Conservation (phyloP, 2,113 vertebrate genomes). For the Fulmarus glacialis region DNA sequence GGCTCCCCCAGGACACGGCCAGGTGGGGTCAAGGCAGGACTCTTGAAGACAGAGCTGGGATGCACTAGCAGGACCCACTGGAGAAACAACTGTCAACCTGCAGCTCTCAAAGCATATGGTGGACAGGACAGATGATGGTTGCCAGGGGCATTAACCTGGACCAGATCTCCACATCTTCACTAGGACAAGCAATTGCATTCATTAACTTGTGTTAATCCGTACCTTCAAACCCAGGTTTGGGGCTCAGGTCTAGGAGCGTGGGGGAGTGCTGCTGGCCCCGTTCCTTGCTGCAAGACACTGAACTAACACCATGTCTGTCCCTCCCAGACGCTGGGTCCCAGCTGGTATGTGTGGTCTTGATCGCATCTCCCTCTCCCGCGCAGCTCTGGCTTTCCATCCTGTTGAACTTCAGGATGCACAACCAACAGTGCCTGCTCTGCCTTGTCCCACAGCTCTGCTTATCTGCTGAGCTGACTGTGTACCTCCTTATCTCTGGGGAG, state of each 20-base stretch:
- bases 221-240: background rate
- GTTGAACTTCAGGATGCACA: conserved; percentile 23
- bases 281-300: background rate
- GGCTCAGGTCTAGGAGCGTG: background rate
- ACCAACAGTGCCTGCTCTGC: background rate
- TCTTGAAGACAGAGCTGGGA: background rate
- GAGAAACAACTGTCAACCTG: background rate
- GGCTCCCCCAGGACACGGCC: background rate
- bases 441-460: conserved; percentile 32
- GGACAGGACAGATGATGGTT: background rate
- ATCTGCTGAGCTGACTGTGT: conserved; percentile 49
- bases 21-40: background rate
- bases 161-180: background rate
- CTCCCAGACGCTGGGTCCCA: background rate
- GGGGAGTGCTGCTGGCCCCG: background rate
- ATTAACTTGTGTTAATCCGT: background rate
- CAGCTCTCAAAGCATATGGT: background rate
- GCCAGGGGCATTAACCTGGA: background rate
- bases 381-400: background rate
- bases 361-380: rapidly evolving
- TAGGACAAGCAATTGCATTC: background rate
- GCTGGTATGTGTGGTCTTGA: background rate
- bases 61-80: background rate
- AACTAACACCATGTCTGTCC: background rate
- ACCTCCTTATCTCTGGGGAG: conserved; percentile 67